Base-by-base conservation (phyloP, 2,888 invertebrate genomes). In the Hydroisotoma schaefferi region DNA sequence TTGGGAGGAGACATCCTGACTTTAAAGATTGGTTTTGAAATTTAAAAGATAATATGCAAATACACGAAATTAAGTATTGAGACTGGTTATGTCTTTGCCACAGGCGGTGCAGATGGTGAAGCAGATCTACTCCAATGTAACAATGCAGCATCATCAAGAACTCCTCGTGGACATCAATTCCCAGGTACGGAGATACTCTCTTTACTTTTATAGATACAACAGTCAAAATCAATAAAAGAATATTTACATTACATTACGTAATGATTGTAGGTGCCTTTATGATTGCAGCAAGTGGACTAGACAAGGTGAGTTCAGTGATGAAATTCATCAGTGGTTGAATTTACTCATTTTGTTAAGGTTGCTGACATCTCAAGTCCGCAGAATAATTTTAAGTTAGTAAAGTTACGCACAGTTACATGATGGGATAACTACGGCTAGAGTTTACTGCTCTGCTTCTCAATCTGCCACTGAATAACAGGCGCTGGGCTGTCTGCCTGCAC, bases 61-160 rank as follows among this genome's bases (percentile, higher is more conserved):
- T 46, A 8, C 23, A 46, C 4, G 23, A 23, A 46, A 8, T 46
- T 46, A 20, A 46, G 6, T 46, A 46, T 46, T 46, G 46, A 46
- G 46, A 46, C 46, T 46, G 46, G 46, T 46, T 46, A 46, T 46
- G 46, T 52, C 33, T 20, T 48, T 64, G 15, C 28, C 67, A n/a
- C 61, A 71, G 82, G 82, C 1, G 84, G 84, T 73, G 82, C 81
- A n/a, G 85, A 87, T 73, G 90, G 90, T 61, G 94, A 94, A 76
- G n/a, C n/a, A n/a, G 90, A 93, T 76, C 77, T 94, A 26, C 79
- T 88, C 52, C 94, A 95, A 77, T 84, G 87, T 63, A 85, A 84
- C 75, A 86, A 83, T 73, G 75, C 78, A 44, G 83, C 88, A 1
- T 89, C 88, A 1, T 80, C 83, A 2, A 80, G 81, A 67, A 84